These are phyloP conservation scores for Athalia rosae DNA, from an alignment of 2,888 invertebrate genomes.

Conservation along the genomic window DNA sequence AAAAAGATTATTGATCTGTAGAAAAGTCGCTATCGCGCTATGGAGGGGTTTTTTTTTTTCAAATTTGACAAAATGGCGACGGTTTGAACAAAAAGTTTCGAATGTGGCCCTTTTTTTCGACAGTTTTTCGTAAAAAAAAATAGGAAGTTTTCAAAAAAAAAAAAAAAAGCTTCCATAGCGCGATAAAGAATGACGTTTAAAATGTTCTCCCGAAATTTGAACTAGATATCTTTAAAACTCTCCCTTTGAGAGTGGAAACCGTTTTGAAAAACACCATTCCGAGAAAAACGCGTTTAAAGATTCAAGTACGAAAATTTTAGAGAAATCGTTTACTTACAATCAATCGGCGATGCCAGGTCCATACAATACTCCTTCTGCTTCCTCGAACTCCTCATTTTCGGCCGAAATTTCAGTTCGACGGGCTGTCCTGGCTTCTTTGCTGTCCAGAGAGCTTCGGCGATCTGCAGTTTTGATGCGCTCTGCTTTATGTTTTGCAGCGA, in stretches of 20 bases:
- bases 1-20: too few species aligned
- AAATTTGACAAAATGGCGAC: background rate
- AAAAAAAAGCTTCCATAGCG: too few species aligned
- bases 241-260: slow-evolving; percentile 39
- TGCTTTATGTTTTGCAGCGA: slow-evolving; percentile 38
- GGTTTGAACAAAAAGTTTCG: background rate
- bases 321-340: slow-evolving; percentile 49
- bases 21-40: too few species aligned
- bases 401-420: slow-evolving; percentile 43
- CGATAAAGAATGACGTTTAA: too few species aligned
- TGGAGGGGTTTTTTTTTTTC: too few species aligned
- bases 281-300: slow-evolving; percentile 50
- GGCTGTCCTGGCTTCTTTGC: slow-evolving; percentile 47
- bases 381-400: slow-evolving; percentile 44
- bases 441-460: slow-evolving; percentile 45
- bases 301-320: slow-evolving; percentile 45
- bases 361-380: slow-evolving; percentile 50
- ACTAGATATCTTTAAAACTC: background rate
- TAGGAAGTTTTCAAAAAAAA: too few species aligned
- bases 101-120: too few species aligned
- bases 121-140: too few species aligned
- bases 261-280: slow-evolving; percentile 49
- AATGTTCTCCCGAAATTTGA: too few species aligned
- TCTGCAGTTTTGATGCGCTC: slow-evolving; percentile 47
- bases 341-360: slow-evolving; percentile 52